phyloP scores from a whole-genome alignment of 1,140 invertebrate genomes.

The Tetraneura akinire region DNA sequence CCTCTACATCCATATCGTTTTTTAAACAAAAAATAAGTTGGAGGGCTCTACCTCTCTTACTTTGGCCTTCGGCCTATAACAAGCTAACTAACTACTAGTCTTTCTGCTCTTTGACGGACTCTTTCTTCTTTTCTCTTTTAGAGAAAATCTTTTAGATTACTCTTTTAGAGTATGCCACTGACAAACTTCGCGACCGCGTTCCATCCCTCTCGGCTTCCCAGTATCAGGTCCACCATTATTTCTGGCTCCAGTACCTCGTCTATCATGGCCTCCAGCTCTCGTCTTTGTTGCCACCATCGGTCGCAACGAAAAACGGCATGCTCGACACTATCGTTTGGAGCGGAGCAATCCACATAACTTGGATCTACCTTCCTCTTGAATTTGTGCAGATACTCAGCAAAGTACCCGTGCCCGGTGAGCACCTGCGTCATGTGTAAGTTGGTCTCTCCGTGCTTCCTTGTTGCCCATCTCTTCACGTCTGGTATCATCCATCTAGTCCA shows the following conservation, averaged over 20 bases:
- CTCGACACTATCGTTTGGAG: neutral
- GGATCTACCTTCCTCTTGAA: neutral
- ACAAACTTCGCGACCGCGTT: neutral
- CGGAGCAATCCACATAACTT: neutral
- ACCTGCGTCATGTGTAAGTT: too few species aligned
- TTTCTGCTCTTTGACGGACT: neutral
- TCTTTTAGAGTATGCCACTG: neutral
- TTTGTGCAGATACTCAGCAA: neutral
- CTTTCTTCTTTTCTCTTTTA: neutral
- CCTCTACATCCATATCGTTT: conserved; percentile 6
- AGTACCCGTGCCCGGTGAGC: too few species aligned
- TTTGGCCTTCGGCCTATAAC: neutral
- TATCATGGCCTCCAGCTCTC: neutral
- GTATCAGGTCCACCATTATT: neutral
- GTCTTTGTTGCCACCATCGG: neutral
- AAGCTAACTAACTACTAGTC: neutral
- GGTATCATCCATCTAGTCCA: too few species aligned
- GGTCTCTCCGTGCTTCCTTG: too few species aligned
- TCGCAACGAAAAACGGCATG: neutral
- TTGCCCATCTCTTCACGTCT: too few species aligned
- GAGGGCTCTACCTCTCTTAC: neutral
- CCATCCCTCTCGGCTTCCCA: neutral
- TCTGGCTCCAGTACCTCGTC: neutral
- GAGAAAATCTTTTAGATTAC: too few species aligned
- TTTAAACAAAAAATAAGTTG: neutral